Evolutionary conservation across 2,113 vertebrate species (phyloP), one percentile per base, ranked within the genome.

Genomic region (Syngnathus floridae): DNA sequence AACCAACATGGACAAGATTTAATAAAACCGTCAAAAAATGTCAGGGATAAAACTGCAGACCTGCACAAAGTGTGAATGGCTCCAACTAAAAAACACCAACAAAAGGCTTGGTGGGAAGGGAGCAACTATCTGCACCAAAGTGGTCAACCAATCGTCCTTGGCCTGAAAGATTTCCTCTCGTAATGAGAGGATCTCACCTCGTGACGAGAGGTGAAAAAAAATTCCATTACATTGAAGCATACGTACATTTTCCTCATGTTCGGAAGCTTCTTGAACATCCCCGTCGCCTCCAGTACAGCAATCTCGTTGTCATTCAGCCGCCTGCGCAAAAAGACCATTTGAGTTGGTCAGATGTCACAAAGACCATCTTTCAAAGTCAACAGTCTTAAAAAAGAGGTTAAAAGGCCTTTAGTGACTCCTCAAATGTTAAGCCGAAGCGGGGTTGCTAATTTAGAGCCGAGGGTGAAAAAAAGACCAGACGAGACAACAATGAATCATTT

Each of bases 261-360:
- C 19, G 95, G 93, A 67, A 98, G 81, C 86, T 96, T 98, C 92
- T 95, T 98, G 83, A 98, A 98, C 62, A 90, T 90, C 63, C 94
- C 93, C 0, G 90, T 73, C 69, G 93, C 92, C 79, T 98, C 96
- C 76, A 98, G 83, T 37, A 94, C 62, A 21, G 93, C 88, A 82
- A 98, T 93, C 48, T 98, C 96, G 59, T 98, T 98, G 92, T 98
- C 95, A 14, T 98, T 97, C 79, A 98, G 83, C 70, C 95, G 91
- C 87, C 96, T 98, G 62, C 57, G 61, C 73, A 63, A 70, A 48
- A 49, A 66, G 52, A 79, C 52, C 43, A 26, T 60, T 37, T 38
- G 1, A 60, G 16, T 14, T 17, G 40, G 26, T 74, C 17, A 69
- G 64, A 62, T 52, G 45, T 62, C 31, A 31, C 8, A 64, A 51